phyloP scores from a whole-genome alignment of 2,888 invertebrate genomes.

The Lypha dubia region DNA sequence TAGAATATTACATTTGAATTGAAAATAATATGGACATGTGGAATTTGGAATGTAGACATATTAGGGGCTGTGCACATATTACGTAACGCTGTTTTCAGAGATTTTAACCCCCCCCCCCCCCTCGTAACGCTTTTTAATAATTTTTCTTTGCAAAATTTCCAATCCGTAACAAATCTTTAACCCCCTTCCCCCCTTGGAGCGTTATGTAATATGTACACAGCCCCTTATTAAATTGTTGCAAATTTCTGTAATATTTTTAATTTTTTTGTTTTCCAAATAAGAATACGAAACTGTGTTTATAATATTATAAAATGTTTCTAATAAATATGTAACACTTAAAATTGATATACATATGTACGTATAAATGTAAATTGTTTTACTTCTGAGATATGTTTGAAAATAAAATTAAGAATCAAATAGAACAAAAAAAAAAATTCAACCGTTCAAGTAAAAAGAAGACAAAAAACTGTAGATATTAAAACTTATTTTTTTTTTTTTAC shows the following conservation, averaged over 20 bases:
- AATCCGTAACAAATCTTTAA: too few relatives aligned
- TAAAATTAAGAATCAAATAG: constrained; percentile 41
- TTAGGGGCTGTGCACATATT: too few relatives aligned
- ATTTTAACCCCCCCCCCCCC: too few relatives aligned
- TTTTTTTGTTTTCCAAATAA: background rate
- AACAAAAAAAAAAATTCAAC: constrained; percentile 57
- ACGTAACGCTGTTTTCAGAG: too few relatives aligned
- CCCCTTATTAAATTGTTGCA: too few relatives aligned
- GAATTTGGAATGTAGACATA: too few relatives aligned
- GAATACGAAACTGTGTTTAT: background rate
- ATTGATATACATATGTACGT: background rate
- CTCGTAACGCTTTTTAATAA: too few relatives aligned
- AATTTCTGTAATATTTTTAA: background rate
- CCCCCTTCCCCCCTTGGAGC: too few relatives aligned
- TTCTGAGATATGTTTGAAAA: constrained; percentile 27
- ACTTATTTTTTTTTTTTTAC: constrained; percentile 66
- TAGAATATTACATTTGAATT: background rate
- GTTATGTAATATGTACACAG: too few relatives aligned
- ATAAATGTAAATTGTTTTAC: constrained; percentile 3
- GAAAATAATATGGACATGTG: background rate
- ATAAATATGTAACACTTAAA: background rate
- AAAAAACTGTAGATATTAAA: constrained; percentile 66
- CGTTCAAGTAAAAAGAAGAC: constrained; percentile 49
- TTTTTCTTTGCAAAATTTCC: too few relatives aligned
- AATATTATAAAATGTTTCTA: background rate